A percentile compares a stretch with the other conserved stretches of the same genome.
Evolutionary conservation across 2,888 invertebrate genomes (phyloP).

Genomic region (Axea sp.): DNA sequence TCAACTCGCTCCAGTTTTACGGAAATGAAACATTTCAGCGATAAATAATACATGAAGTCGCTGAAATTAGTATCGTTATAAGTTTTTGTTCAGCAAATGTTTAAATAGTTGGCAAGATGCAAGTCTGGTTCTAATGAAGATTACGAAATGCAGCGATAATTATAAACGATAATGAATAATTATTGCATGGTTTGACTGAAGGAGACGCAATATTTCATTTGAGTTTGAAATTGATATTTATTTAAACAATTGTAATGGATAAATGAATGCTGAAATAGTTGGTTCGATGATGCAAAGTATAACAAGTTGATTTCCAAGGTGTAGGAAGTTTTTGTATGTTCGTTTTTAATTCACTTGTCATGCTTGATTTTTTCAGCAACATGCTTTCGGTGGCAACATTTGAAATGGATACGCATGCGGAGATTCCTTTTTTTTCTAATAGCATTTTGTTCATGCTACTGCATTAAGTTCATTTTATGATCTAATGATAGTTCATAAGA

Average conservation of each 20-base stretch:
- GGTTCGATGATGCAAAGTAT: slow-evolving; percentile 4
- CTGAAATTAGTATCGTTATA: slow-evolving; percentile 15
- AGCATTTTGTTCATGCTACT: too few species aligned
- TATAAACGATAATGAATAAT: not conserved
- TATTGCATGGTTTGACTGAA: not conserved
- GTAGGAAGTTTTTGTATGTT: slow-evolving; percentile 18
- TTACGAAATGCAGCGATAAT: slow-evolving; percentile 10
- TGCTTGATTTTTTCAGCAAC: slow-evolving; percentile 14
- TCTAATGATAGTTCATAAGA: too few species aligned
- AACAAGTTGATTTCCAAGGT: slow-evolving; percentile 26
- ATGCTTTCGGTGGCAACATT: slow-evolving; percentile 1
- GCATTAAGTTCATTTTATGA: too few species aligned
- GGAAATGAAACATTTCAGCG: slow-evolving; percentile 10
- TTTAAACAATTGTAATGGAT: slow-evolving; percentile 30
- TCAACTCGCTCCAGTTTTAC: slow-evolving; percentile 9
- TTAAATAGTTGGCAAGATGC: slow-evolving; percentile 5
- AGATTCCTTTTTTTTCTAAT: too few species aligned
- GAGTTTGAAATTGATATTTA: slow-evolving; percentile 9
- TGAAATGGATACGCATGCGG: too few species aligned
- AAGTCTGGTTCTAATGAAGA: not conserved
- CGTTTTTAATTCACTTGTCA: slow-evolving; percentile 29
- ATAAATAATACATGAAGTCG: slow-evolving; percentile 37
- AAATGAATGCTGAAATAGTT: slow-evolving; percentile 30
- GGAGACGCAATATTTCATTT: not conserved
- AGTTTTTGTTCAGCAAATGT: slow-evolving; percentile 23